These are phyloP conservation scores for Venustoraphidia nigricollis DNA, from an alignment of 2,888 invertebrate species.

Conservation along the genomic window DNA sequence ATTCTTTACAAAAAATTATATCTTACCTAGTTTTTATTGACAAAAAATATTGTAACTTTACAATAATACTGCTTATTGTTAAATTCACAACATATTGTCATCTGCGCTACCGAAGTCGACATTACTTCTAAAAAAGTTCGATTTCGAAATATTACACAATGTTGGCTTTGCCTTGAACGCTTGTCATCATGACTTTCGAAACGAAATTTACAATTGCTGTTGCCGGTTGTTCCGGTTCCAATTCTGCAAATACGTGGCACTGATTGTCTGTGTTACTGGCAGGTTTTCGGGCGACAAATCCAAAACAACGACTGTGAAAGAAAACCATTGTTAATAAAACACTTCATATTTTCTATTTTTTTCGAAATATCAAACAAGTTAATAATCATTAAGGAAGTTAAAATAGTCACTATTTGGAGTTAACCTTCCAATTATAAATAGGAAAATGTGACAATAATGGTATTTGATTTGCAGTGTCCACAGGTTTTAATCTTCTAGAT, in stretches of 20 bases:
- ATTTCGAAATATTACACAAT: slow-evolving; percentile 26
- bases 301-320: slow-evolving; percentile 69
- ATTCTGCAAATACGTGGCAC: slow-evolving; percentile 93
- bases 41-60: too few species aligned
- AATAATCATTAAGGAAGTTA: too few species aligned
- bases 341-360: too few species aligned
- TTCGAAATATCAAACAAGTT: too few species aligned
- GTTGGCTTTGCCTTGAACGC: slow-evolving; percentile 32
- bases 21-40: too few species aligned
- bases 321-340: slow-evolving; percentile 2
- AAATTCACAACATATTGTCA: slow-evolving; percentile 3
- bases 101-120: slow-evolving; percentile 7
- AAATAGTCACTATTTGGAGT: too few species aligned
- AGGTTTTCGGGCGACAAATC: slow-evolving; percentile 84
- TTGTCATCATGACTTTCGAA: slow-evolving; percentile 57
- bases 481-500: too few species aligned
- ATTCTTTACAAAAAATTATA: too few species aligned
- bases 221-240: slow-evolving; percentile 88
- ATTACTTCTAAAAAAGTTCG: slow-evolving; percentile 4
- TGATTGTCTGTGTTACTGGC: slow-evolving; percentile 81
- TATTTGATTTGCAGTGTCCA: too few species aligned
- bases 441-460: too few species aligned
- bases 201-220: slow-evolving; percentile 85
- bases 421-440: too few species aligned
- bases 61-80: neutral